A percentile compares a stretch with the other conserved stretches of the same genome.
Conservation (phyloP, 2,113 vertebrate genomes). For the Mellivora capensis region DNA sequence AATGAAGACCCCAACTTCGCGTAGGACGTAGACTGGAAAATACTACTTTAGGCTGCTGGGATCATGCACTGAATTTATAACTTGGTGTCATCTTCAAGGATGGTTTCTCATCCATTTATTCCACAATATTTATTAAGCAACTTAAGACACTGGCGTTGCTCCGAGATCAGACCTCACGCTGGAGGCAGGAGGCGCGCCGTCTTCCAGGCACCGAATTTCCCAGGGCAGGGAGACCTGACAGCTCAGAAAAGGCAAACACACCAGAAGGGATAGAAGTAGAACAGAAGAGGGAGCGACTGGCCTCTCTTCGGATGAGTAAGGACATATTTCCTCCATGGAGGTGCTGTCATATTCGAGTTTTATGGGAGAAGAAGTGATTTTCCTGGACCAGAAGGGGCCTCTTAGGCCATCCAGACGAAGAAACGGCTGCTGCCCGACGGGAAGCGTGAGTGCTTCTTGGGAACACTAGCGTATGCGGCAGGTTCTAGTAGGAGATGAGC, state of each 20-base stretch:
- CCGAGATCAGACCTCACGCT: too few species aligned
- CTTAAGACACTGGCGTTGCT: not conserved
- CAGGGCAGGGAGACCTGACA: not conserved
- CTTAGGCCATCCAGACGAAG: not conserved
- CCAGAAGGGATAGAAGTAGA: not conserved
- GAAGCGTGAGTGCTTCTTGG: not conserved
- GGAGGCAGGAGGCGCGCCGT: fast-evolving
- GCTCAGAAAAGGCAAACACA: not conserved
- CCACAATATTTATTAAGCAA: not conserved
- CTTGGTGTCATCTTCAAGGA: not conserved
- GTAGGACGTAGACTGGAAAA: too few species aligned
- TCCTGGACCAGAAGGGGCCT: too few species aligned
- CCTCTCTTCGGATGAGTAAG: not conserved
- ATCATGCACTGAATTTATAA: not conserved
- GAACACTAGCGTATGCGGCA: not conserved
- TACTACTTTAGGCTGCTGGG: not conserved
- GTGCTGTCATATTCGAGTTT: not conserved
- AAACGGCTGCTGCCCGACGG: fast-evolving
- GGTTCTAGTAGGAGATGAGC: not conserved
- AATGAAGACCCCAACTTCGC: not conserved
- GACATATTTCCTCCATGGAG: not conserved
- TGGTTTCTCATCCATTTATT: not conserved
- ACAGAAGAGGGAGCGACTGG: not conserved
- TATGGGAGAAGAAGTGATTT: not conserved
- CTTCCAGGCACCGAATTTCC: not conserved